phyloP scores from a whole-genome alignment of 2,797 vertebrate species.

The Aulostomus chinensis region DNA sequence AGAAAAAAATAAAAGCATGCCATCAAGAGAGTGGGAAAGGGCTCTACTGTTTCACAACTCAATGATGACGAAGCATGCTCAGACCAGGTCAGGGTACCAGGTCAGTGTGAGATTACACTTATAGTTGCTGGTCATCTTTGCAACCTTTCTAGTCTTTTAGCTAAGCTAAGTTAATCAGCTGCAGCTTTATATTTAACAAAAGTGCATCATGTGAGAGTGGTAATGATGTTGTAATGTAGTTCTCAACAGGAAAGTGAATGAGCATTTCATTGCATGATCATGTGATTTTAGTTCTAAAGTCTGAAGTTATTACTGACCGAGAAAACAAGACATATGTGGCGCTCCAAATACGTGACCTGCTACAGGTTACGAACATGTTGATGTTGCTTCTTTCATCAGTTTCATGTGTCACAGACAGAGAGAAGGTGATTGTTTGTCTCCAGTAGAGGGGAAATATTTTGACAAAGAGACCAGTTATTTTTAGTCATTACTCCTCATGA shows the following conservation, averaged over 20 bases:
- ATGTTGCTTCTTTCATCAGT: constrained; percentile 12
- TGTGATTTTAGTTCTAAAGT: neutral
- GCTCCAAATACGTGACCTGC: neutral
- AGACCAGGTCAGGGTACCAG: no score
- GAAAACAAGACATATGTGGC: neutral
- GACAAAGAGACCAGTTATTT: constrained; percentile 63
- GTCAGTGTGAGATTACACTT: no score
- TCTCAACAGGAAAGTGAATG: neutral
- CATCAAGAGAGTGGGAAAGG: no score
- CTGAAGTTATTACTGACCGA: neutral
- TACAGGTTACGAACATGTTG: constrained; percentile 1
- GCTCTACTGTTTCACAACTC: no score
- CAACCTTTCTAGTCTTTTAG: neutral
- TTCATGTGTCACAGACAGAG: constrained; percentile 12
- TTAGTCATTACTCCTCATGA: constrained; percentile 58
- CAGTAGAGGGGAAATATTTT: constrained; percentile 55
- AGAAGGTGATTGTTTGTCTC: constrained; percentile 55
- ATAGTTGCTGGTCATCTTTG: no score
- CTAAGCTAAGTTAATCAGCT: neutral
- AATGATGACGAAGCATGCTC: no score
- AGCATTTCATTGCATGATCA: neutral
- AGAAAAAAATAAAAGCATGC: no score
- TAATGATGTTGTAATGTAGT: no score
- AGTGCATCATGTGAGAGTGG: neutral
- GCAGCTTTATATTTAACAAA: neutral